Evolutionary conservation across 2,113 vertebrate species (phyloP).

Genomic region (Triplophysa dalaica): DNA sequence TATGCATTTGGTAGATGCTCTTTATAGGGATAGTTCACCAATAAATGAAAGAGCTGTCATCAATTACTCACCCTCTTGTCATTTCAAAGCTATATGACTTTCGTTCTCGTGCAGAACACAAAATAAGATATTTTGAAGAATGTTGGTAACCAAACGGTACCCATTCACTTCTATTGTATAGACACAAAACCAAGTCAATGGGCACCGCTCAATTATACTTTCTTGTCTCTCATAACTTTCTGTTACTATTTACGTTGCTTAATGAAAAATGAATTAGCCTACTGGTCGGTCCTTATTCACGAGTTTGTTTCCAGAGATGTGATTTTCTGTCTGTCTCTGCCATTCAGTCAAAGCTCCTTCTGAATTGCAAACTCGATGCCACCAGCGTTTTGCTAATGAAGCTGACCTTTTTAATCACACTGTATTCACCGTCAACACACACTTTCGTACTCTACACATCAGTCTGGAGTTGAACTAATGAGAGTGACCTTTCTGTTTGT

Average conservation of each 20-base stretch:
- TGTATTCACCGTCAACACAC: conserved; percentile 47
- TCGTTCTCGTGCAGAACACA: no score
- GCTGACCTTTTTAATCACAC: conserved; percentile 73
- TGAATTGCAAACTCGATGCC: conserved; percentile 50
- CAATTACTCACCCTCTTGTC: no score
- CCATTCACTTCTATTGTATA: no score
- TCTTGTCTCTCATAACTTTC: no score
- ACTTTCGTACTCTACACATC: conserved; percentile 25
- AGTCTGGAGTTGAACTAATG: conserved; percentile 64
- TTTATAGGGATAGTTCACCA: no score
- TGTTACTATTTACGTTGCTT: no score
- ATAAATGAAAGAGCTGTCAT: no score
- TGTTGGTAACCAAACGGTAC: no score
- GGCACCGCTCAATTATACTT: no score
- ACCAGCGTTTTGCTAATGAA: conserved; percentile 69
- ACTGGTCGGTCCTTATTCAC: conserved; percentile 9
- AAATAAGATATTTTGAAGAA: no score
- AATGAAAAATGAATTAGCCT: neutral
- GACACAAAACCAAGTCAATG: no score
- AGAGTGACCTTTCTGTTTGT: conserved; percentile 77
- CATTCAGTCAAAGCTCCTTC: conserved; percentile 31
- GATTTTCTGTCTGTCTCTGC: conserved; percentile 46
- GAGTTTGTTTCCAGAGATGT: conserved; percentile 46
- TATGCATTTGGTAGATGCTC: neutral
- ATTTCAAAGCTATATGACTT: no score